Evolutionary conservation across 2,888 invertebrate genomes (phyloP).

Genomic region (Drosophila mimica): DNA sequence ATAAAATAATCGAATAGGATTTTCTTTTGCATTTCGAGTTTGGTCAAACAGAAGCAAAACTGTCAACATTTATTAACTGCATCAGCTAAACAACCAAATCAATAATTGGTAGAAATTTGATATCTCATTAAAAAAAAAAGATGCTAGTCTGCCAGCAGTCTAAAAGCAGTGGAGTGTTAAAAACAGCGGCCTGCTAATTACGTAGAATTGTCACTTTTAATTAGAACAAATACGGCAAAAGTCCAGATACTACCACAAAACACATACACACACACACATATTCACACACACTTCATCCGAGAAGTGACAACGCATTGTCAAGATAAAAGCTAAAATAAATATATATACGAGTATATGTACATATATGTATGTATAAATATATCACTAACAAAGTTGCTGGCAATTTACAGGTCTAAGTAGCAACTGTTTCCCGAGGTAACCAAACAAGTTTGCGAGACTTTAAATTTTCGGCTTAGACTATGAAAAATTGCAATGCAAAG

Average conservation of each 20-base stretch:
- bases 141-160: constrained; percentile 5
- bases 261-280: constrained; percentile 10
- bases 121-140: constrained; percentile 32
- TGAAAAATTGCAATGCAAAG: constrained; percentile 57
- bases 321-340: constrained; percentile 64
- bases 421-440: constrained; percentile 20
- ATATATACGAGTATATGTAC: constrained; percentile 30
- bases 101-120: constrained; percentile 63
- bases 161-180: constrained; percentile 66
- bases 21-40: background rate
- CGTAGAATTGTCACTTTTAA: constrained; percentile 81
- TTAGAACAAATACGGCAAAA: constrained; percentile 71
- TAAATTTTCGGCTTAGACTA: constrained; percentile 72
- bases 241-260: constrained; percentile 16
- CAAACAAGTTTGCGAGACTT: constrained; percentile 60
- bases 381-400: constrained; percentile 63
- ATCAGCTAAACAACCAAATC: constrained; percentile 56
- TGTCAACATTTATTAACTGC: constrained; percentile 58
- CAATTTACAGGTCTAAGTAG: constrained; percentile 41
- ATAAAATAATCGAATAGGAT: background rate
- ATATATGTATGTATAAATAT: constrained; percentile 37
- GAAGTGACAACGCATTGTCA: constrained; percentile 63
- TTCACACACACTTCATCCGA: constrained; percentile 10
- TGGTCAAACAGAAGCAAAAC: constrained; percentile 62
- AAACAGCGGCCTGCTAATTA: constrained; percentile 75